Evolutionary conservation across 23 tunicate species (phyloP).

Genomic region (Oikopleura dioica): DNA sequence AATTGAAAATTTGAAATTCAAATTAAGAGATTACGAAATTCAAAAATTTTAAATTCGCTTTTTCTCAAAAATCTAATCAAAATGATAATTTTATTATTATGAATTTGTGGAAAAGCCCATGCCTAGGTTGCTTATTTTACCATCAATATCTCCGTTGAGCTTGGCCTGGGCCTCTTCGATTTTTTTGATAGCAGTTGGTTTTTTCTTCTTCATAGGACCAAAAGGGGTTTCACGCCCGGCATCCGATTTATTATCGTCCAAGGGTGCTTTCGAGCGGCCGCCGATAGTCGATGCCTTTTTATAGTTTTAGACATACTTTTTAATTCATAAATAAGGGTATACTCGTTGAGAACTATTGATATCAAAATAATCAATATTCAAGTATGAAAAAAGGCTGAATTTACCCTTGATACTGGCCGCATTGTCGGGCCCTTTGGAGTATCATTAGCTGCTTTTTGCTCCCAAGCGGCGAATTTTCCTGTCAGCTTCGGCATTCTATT

Average conservation of each 20-base stretch:
- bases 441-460: conserved; percentile 1
- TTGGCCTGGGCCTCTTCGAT: not conserved
- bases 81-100: too few species aligned
- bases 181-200: not conserved
- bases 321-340: not conserved
- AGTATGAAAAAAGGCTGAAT: not conserved
- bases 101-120: too few species aligned
- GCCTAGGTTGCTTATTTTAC: not conserved
- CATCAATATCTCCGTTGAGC: not conserved
- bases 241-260: not conserved
- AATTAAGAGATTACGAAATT: too few species aligned
- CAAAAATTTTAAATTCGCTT: too few species aligned
- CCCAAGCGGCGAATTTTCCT: conserved; percentile 1
- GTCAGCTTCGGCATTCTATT: not conserved
- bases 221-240: too few species aligned
- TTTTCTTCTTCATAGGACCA: too few species aligned
- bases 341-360: not conserved
- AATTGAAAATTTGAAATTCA: too few species aligned
- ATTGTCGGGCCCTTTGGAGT: conserved; percentile 11
- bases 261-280: not conserved
- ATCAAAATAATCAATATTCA: not conserved
- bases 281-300: not conserved
- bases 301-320: not conserved
- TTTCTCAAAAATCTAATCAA: too few species aligned
- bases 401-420: conserved; percentile 2